Evolutionary conservation across 2,797 vertebrate genomes (phyloP), one percentile per base, ranked within the genome.

Genomic region (Dipus sagitta): DNA sequence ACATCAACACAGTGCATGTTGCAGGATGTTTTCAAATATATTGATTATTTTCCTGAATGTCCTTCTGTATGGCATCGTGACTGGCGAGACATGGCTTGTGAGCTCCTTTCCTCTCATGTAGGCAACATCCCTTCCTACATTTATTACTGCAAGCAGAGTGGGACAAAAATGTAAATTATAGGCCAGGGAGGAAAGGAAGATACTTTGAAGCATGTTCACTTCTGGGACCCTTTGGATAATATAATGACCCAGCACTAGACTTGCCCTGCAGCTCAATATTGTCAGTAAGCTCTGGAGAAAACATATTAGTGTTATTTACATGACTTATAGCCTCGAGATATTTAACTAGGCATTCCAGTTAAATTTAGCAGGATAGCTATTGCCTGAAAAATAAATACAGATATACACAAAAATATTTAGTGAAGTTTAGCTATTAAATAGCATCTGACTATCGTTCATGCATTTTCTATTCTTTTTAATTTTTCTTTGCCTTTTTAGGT

Each of bases 281-380:
- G 93, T 96, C 95, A 94, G 97, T 90, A 0, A 97, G 97, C 93
- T 96, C 93, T 77, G 18, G 94, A 86, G 97, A 97, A 98, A 98
- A 97, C 84, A 96, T 97, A 97, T 97, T 97, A 97, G 95, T 98
- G 94, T 93, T 96, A 96, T 98, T 98, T 97, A 97, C 93, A 96
- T 94, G 97, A 98, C 97, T 96, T 96, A 90, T 76, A 96, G 95
- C 88, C 95, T 97, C 88, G 87, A 94, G 97, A 97, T 98, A 98
- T 98, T 98, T 98, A 98, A 97, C 97, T 97, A 98, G 97, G 96
- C 97, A 97, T 98, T 98, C 97, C 97, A 98, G 98, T 98, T 98
- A 98, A 97, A 98, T 98, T 98, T 97, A 97, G 95, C 97, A 96
- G 96, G 97, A 97, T 98, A 98, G 96, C 97, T 98, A 97, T 96